Percentiles rank a stretch among this genome's conserved stretches.
Conservation (phyloP, 2,888 invertebrate species). For the Plusia festucae region DNA sequence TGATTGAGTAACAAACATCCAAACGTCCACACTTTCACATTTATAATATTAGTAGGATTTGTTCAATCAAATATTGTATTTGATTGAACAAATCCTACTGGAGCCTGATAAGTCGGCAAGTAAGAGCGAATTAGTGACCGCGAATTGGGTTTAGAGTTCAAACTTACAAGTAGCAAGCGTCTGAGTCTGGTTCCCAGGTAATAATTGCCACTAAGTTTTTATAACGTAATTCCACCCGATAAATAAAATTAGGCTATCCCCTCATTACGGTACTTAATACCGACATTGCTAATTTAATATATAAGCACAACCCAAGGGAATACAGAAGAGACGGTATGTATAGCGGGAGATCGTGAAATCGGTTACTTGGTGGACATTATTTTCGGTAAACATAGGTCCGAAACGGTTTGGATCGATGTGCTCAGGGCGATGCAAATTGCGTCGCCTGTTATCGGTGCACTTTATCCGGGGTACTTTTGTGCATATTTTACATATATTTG, state of each 20-base stretch:
- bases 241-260: not conserved
- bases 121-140: not conserved
- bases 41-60: too few relatives aligned
- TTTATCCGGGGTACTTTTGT: slow-evolving; percentile 86
- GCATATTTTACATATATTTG: slow-evolving; percentile 87
- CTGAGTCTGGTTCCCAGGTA: not conserved
- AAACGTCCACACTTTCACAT: too few relatives aligned
- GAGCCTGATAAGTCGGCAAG: not conserved
- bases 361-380: slow-evolving; percentile 57
- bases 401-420: slow-evolving; percentile 73
- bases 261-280: not conserved
- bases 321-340: slow-evolving; percentile 19
- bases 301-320: not conserved
- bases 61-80: not conserved
- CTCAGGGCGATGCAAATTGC: slow-evolving; percentile 86
- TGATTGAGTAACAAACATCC: too few relatives aligned
- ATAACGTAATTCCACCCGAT: slow-evolving; percentile 6
- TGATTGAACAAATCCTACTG: too few relatives aligned
- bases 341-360: slow-evolving; percentile 43
- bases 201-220: slow-evolving; percentile 1
- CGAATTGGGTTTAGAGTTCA: not conserved
- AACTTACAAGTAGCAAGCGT: not conserved
- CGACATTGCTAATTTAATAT: slow-evolving; percentile 2
- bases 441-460: slow-evolving; percentile 85
- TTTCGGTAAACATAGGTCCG: slow-evolving; percentile 83